Evolutionary conservation across 2,888 invertebrate species (phyloP), one percentile per base, ranked within the genome.

Genomic region (Melanostoma scalare): DNA sequence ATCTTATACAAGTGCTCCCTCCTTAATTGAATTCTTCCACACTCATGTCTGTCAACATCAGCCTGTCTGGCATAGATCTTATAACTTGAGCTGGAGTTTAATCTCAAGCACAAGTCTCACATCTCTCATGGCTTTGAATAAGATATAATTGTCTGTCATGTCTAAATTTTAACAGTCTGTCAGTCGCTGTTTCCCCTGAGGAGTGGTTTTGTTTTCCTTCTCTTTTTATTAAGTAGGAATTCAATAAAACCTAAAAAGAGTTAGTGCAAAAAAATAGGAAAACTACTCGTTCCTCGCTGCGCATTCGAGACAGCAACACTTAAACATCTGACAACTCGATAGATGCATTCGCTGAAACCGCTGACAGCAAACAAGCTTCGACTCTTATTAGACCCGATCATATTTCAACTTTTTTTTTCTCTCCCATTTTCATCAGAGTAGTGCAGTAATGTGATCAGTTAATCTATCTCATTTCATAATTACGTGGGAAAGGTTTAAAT

Each of bases 331-430:
- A 67, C 78, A 73, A 55, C 60, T 38, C 42, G 56, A 74, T 52
- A 58, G 56, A 79, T 63, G 69, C 58, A 80, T 68, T 74, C 79
- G 65, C 58, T 80, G 63, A 60, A 75, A 80, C 75, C 35, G 44
- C 44, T 75, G 80, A 71, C 80, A 75, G 69, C 58, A 53, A 65
- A 75, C 71, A 71, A 65, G 65, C 65, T 35, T 35, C 38, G 55
- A 48, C 42, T 60, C 55, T 75, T 71, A 75, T 65, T 80, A 58
- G 69, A 48, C 38, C 40, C 20, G 74, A 75, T 80, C 80, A 71
- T 75, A 71, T 80, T 80, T 80, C 80, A 80, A 75, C n/a, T 80
- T 80, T 69, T 69, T 78, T 20, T 20, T 20, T 20, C 20, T 20
- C 20, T 20, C 20, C 20, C 20, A 61, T 68, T 31, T 42, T 60